Conservation (phyloP, 2,113 vertebrate genomes). For the Dasyprocta punctata region DNA sequence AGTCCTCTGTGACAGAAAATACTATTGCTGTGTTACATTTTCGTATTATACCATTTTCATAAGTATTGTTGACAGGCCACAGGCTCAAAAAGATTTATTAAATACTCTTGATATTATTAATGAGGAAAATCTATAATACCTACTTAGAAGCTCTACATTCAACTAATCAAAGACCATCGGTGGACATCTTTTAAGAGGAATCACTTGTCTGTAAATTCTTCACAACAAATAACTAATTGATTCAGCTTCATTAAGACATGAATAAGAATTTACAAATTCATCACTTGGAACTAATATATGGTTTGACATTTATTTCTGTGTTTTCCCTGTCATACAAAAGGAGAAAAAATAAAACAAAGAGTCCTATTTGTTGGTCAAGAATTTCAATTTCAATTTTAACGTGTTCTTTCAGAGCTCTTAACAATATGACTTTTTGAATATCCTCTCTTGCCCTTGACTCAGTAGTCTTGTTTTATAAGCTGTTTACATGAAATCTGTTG, state of each 20-base stretch:
- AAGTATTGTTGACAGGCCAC: not conserved
- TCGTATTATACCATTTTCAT: not conserved
- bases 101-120: not conserved
- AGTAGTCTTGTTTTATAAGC: not conserved
- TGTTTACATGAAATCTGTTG: not conserved
- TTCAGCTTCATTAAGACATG: conserved; percentile 8
- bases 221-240: not conserved
- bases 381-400: conserved; percentile 53
- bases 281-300: not conserved
- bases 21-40: not conserved
- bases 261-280: not conserved
- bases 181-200: not conserved
- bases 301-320: not conserved
- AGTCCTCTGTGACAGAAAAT: not conserved
- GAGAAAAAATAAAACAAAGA: not conserved
- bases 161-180: not conserved
- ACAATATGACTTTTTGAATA: not conserved
- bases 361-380: conserved; percentile 12
- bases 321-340: not conserved
- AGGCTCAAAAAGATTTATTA: not conserved
- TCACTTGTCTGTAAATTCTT: too few relatives aligned
- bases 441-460: conserved; percentile 23
- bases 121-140: not conserved
- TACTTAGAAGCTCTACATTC: not conserved
- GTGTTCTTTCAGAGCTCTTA: conserved; percentile 24